phyloP scores from a whole-genome alignment of 1,140 invertebrate species.

The Ceratina japonica region DNA sequence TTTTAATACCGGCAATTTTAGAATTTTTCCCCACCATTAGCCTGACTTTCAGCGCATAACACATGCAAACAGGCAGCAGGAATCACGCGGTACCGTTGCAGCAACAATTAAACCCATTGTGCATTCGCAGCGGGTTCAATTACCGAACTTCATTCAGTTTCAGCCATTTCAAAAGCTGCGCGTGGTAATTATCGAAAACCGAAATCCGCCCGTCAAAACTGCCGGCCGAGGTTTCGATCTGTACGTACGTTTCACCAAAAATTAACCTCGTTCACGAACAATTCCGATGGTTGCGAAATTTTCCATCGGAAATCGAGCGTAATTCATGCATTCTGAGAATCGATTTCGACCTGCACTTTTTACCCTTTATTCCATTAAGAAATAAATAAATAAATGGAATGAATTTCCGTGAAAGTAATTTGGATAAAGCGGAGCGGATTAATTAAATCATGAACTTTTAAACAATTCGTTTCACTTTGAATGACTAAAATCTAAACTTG shows the following conservation, averaged over 20 bases:
- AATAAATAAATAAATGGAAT: not conserved
- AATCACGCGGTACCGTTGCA: not conserved
- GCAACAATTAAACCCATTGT: not conserved
- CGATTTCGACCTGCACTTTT: conserved; percentile 7
- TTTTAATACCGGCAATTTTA: not conserved
- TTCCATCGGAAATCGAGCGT: not conserved
- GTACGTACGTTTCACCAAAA: not conserved
- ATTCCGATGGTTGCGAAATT: not conserved
- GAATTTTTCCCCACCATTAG: not conserved
- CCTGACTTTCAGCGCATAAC: not conserved
- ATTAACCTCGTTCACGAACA: not conserved
- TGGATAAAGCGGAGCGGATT: too few species aligned
- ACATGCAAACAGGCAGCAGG: not conserved
- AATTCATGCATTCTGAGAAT: conserved; percentile 13
- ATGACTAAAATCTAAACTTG: too few species aligned
- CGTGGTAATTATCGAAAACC: conserved; percentile 10
- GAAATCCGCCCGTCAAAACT: conserved; percentile 6
- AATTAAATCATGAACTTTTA: too few species aligned
- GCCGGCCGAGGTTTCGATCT: not conserved
- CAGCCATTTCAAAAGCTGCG: conserved; percentile 1
- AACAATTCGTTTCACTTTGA: too few species aligned
- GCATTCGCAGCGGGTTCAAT: not conserved
- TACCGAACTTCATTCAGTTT: not conserved
- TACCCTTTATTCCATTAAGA: not conserved
- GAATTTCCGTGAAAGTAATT: too few species aligned